A percentile compares a stretch with the other conserved stretches of the same genome.
phyloP scores from a whole-genome alignment of 1,140 invertebrate genomes.

The Patella vulgata region DNA sequence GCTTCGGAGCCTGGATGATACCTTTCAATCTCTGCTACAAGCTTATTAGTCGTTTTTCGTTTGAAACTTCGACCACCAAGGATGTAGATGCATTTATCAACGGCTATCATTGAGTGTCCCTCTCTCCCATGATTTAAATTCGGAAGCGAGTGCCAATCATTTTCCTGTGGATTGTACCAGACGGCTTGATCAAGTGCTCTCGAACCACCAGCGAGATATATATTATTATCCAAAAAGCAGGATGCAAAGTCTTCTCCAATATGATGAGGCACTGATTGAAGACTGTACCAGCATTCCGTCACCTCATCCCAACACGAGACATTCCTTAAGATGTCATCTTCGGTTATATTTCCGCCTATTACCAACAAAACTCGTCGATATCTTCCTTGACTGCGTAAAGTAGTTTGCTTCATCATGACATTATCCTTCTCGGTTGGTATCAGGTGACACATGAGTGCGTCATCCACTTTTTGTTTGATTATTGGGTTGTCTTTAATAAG shows the following conservation, averaged over 20 bases:
- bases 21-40: too few species aligned
- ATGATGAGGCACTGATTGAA: constrained; percentile 16
- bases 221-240: constrained; percentile 10
- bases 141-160: constrained; percentile 27
- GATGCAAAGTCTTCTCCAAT: constrained; percentile 13
- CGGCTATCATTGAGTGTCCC: constrained; percentile 35
- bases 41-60: too few species aligned
- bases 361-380: constrained; percentile 8
- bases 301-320: constrained; percentile 22
- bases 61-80: constrained; percentile 29
- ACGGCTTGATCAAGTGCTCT: constrained; percentile 20
- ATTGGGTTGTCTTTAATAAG: constrained; percentile 12
- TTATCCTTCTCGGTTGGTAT: background rate
- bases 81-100: constrained; percentile 26
- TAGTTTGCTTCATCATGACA: constrained; percentile 1
- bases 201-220: constrained; percentile 36
- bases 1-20: too few species aligned
- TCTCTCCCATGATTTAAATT: constrained; percentile 24
- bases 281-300: constrained; percentile 23
- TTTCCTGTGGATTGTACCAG: constrained; percentile 27
- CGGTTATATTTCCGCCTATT: constrained; percentile 21
- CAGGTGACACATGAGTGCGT: constrained; percentile 4
- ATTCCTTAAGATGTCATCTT: constrained; percentile 23
- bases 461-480: background rate
- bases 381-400: background rate